Percentiles rank a stretch among this genome's conserved stretches.
phyloP scores from a whole-genome alignment of 2,888 invertebrate genomes.

The Temnothorax ravouxi region DNA sequence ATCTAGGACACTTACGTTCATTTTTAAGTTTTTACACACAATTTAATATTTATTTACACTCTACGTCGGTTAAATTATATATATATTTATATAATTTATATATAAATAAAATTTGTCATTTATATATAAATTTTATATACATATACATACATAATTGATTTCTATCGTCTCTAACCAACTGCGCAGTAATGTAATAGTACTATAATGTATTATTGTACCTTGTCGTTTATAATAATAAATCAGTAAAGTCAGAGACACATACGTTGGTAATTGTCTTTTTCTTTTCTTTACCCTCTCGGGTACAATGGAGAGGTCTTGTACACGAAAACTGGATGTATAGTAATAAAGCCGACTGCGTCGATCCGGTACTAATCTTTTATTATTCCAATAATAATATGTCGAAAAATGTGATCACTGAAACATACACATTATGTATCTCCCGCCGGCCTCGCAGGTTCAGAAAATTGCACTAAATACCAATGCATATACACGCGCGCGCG shows the following conservation, averaged over 20 bases:
- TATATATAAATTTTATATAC: neutral
- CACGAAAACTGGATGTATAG: conserved; percentile 35
- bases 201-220: conserved; percentile 72
- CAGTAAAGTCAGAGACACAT: conserved; percentile 53
- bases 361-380: conserved; percentile 72
- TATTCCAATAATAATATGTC: conserved; percentile 77
- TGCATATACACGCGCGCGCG: conserved; percentile 21
- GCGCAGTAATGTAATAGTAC: conserved; percentile 66
- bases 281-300: neutral
- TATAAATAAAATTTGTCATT: conserved; percentile 15
- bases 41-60: conserved; percentile 77
- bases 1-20: conserved; percentile 71
- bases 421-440: conserved; percentile 71
- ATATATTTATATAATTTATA: conserved; percentile 67
- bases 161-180: conserved; percentile 75
- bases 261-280: neutral
- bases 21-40: conserved; percentile 77
- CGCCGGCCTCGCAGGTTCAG: conserved; percentile 70
- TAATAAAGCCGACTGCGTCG: conserved; percentile 56
- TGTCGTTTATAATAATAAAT: conserved; percentile 74
- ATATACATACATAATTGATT: conserved; percentile 68
- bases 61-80: conserved; percentile 63
- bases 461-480: conserved; percentile 70
- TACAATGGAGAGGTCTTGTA: neutral
- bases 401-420: conserved; percentile 77